Percentiles rank a stretch among this genome's conserved stretches.
phyloP scores from a whole-genome alignment of 1,140 invertebrate genomes.

The Ceratina australensis region DNA sequence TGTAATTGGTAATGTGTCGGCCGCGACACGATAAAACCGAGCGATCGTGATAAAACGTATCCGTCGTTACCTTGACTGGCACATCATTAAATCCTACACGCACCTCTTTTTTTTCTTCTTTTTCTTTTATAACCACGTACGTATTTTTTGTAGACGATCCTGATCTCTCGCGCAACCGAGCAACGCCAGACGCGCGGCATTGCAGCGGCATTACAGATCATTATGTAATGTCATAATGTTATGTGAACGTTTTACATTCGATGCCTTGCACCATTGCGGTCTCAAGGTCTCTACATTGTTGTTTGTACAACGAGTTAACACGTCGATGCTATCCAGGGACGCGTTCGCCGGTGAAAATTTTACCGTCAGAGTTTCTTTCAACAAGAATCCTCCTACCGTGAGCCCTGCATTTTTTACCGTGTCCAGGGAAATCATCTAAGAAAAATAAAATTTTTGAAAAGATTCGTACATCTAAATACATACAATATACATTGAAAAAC shows the following conservation, averaged over 20 bases:
- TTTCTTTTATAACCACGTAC: too few relatives aligned
- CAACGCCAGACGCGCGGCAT: constrained; percentile 44
- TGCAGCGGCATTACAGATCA: constrained; percentile 66
- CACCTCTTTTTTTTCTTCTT: constrained; percentile 1
- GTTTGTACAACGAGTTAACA: constrained; percentile 75
- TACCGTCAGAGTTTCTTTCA: background rate
- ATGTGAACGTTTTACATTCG: constrained; percentile 73
- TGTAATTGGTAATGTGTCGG: constrained; percentile 32
- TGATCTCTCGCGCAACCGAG: constrained; percentile 53
- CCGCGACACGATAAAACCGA: constrained; percentile 37
- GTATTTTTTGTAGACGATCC: constrained; percentile 37
- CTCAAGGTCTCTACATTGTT: constrained; percentile 77
- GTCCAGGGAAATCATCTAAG: too few relatives aligned
- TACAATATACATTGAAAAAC: too few relatives aligned
- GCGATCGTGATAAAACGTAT: constrained; percentile 37
- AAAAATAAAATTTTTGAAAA: too few relatives aligned
- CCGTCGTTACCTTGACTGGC: constrained; percentile 45
- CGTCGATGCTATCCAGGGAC: constrained; percentile 65
- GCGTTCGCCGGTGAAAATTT: constrained; percentile 53
- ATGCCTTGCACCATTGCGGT: constrained; percentile 69
- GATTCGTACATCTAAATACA: too few relatives aligned
- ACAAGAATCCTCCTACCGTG: background rate
- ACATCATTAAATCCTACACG: constrained; percentile 21
- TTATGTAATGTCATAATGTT: constrained; percentile 73
- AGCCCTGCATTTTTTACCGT: background rate